phyloP scores from a whole-genome alignment of 2,113 vertebrate species.

The Engystomops pustulosus region DNA sequence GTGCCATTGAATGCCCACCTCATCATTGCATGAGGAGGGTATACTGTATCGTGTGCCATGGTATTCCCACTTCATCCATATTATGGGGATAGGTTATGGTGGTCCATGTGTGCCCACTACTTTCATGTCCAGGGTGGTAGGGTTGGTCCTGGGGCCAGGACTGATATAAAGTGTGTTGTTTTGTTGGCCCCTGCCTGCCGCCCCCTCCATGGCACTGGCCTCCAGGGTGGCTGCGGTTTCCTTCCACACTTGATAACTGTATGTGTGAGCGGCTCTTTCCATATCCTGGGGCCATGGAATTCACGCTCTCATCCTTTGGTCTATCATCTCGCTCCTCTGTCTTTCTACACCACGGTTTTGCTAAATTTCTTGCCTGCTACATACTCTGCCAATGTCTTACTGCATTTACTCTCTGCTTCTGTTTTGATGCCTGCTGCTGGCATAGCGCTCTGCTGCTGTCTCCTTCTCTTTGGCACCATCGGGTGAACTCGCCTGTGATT shows the following conservation, averaged over 20 bases:
- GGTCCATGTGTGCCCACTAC: too few relatives aligned
- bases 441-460: background rate
- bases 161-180: too few relatives aligned
- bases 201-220: background rate
- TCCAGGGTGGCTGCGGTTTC: background rate
- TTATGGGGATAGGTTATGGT: too few relatives aligned
- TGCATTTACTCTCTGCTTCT: too few relatives aligned
- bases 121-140: too few relatives aligned
- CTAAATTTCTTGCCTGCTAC: background rate
- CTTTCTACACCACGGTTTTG: background rate
- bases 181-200: too few relatives aligned
- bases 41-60: too few relatives aligned
- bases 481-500: background rate
- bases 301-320: background rate
- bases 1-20: too few relatives aligned
- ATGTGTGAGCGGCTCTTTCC: slow-evolving; percentile 14
- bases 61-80: too few relatives aligned
- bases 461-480: background rate
- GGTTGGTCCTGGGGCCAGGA: too few relatives aligned
- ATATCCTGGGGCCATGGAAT: background rate
- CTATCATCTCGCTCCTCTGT: background rate
- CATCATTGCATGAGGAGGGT: too few relatives aligned
- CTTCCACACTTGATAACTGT: slow-evolving; percentile 25
- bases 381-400: too few relatives aligned
- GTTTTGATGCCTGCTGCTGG: background rate